Evolutionary conservation across 2,888 invertebrate genomes (phyloP), one percentile per base, ranked within the genome.

Genomic region (Salticus scenicus): DNA sequence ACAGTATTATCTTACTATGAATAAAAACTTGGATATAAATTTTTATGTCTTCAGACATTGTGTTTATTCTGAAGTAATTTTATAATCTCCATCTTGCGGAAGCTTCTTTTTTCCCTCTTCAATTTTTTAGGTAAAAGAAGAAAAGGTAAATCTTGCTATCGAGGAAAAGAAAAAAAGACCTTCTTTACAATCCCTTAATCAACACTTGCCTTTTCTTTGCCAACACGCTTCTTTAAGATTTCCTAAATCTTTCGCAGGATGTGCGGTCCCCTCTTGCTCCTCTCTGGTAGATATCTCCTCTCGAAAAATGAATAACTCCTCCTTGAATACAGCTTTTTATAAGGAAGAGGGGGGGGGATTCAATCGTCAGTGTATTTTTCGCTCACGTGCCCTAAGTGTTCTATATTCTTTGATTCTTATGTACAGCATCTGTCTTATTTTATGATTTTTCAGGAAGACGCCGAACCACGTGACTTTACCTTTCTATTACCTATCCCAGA

Each of bases 391-490:
- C 42, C 33, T 70, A 69, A 81, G 75, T 81, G 74, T 63, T 74
- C 74, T 42, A 47, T 78, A 73, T 79, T 79, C 79, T 67, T 51
- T 80, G 31, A 57, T 63, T 66, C 72, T 42, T 17, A 17, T 33
- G 64, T 42, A 30, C 31, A 66, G 81, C 81, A 81, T 81, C 81
- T 75, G 80, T 81, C 41, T 69, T 33, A 73, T 80, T 71, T 64
- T 78, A 17, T 71, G 5, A 8, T 33, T 70, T n/a, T 66, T 8
- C 14, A 47, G 24, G 51, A 51, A 76, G 66, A 76, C 71, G 69
- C 10, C 42, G 66, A 28, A 72, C 67, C 72, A 83, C 76, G 82
- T 83, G 82, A 82, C 82, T 81, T 81, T 24, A 14, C 33, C 69
- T 70, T 75, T 75, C 64, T 76, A 76, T 83, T 76, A 76, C 67